Base-by-base conservation (phyloP, 2,888 invertebrate species). In the Ophioninae sp. region DNA sequence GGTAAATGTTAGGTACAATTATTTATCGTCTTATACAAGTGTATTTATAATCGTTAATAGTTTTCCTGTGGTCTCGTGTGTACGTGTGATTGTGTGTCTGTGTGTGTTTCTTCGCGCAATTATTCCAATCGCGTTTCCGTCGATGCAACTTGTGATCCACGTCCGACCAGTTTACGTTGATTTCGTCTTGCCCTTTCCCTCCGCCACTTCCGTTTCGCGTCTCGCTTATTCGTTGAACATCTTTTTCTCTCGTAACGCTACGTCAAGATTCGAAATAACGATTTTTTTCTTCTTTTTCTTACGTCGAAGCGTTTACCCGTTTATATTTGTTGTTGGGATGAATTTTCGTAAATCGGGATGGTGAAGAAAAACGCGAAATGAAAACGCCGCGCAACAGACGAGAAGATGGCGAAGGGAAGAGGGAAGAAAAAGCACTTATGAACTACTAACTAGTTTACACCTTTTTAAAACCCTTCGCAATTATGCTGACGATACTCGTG, bases 1-100 rank as follows among this genome's bases (percentile, higher is more conserved):
- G 84, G 84, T 84, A 84, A 81, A 84, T 84, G 84, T 81, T 81
- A 81, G 84, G 81, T 84, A 84, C 84, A 84, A 81, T 84, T 81
- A 84, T 84, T 81, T 84, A 84, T 84, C 84, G 81, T 84, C 84
- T 84, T 81, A 84, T 84, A 84, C 84, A 81, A 81, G 70, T 81
- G 81, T 84, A 84, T 84, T 84, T 84, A 84, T 84, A 81, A 81
- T 84, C 81, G 81, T 81, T 84, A 84, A 84, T 84, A 84, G 81
- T 84, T 79, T 61, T 83, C 74, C 72, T 83, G 83, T 83, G 64
- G 37, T 65, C 59, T 57, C 65, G 41, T 74, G 73, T 56, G 37
- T 64, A 39, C 70, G 37, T 65, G 64, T 75, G 44, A 57, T 21
- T 69, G 65, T 61, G 10, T 75, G 21, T 74, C 17, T 23, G 73